Base-by-base conservation (phyloP, 1,140 invertebrate genomes). In the Rhizoglyphus robini region DNA sequence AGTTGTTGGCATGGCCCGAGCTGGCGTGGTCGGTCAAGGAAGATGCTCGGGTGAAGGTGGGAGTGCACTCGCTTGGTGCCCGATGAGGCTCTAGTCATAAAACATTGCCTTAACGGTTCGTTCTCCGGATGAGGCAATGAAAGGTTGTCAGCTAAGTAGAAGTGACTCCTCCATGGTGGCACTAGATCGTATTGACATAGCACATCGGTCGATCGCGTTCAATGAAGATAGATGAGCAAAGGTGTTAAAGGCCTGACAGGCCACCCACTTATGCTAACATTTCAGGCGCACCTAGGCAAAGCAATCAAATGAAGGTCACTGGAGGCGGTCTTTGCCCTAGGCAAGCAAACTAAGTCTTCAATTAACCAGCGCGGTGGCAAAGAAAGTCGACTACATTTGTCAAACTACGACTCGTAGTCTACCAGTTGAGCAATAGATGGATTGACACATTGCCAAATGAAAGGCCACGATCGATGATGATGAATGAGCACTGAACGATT, bases 401-500 rank as follows among this genome's bases (percentile, higher is more conserved):
- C 51, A 11, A 54, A 54, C 23, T 54, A 54, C 51, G 51, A 32
- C 20, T n/a, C n/a, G n/a, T n/a, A n/a, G n/a, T n/a, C n/a, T n/a
- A n/a, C n/a, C n/a, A n/a, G n/a, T n/a, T 25, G 8, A 20, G n/a
- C n/a, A n/a, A n/a, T 11, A 54, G 51, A 23, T 54, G 51, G 51
- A 54, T 54, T 54, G 51, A 54, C 51, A 54, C 51, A 54, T 54
- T 5, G 36, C 36, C 51, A 54, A 54, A 11, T 41, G 36, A 41
- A 41, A 41, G 36, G 15, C 51, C 23, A 25, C 51, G 23, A 25
- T 54, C 51, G 51, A 54, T 54, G 51, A 54, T 54, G 51, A 54
- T 54, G 51, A 54, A 54, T 54, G 51, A 20, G 51, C 51, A 46
- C 20, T 8, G 51, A 54, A 15, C 20, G 51, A 54, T 25, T 54